Conservation (phyloP, 2,113 vertebrate genomes). For the Sclerurus mexicanus region DNA sequence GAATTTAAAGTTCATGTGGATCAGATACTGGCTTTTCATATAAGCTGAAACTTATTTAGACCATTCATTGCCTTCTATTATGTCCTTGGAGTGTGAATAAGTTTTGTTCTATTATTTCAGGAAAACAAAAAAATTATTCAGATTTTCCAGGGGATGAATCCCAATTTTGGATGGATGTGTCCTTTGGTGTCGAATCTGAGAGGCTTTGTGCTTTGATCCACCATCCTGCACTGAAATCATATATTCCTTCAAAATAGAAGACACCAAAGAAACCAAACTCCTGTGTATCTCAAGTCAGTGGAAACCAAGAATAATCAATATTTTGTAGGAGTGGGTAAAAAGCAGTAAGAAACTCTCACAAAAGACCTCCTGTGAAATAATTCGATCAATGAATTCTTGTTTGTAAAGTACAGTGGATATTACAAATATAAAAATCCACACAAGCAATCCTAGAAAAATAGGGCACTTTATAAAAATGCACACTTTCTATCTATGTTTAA, state of each 20-base stretch:
- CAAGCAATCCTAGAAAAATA: background rate
- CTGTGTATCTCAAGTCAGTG: background rate
- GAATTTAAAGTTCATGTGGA: background rate
- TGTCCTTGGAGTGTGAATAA: background rate
- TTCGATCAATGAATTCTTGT: background rate
- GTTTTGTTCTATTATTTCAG: background rate
- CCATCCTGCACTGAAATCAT: background rate
- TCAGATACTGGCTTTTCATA: background rate
- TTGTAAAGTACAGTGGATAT: background rate
- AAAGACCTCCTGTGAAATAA: background rate
- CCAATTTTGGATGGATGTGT: background rate
- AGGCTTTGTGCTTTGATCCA: background rate
- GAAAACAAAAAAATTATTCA: background rate
- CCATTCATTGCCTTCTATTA: background rate
- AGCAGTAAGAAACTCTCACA: background rate
- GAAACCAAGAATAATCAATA: background rate
- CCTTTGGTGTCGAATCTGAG: background rate
- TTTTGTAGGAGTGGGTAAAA: background rate
- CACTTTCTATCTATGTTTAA: background rate
- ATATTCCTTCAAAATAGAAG: background rate
- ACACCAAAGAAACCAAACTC: background rate
- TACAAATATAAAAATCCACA: background rate
- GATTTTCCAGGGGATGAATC: background rate
- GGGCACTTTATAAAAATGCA: background rate
- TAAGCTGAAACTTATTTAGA: background rate